Conservation (phyloP, 2,113 vertebrate genomes). For the Phalacrocorax brasilianus region DNA sequence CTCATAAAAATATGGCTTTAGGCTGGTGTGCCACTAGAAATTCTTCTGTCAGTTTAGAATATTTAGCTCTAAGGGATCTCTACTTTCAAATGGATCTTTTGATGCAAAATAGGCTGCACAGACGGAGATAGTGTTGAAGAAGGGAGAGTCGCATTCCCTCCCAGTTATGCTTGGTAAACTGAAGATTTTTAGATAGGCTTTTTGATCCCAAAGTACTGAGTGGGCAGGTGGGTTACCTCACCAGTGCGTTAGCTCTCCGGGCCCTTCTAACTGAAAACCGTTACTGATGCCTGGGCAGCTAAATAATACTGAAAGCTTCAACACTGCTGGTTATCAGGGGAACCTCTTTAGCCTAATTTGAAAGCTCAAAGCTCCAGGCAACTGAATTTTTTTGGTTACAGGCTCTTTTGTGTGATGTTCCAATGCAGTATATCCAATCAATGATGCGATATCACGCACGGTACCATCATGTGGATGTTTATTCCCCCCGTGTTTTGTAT, state of each 20-base stretch:
- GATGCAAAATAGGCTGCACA: slow-evolving; percentile 81
- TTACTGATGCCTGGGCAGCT: slow-evolving; percentile 34
- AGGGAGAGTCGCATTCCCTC: slow-evolving; percentile 51
- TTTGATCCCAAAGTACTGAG: slow-evolving; percentile 42
- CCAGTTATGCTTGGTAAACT: slow-evolving; percentile 58
- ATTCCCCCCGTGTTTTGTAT: slow-evolving; percentile 70
- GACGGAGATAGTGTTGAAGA: slow-evolving; percentile 65
- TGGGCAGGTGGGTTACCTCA: slow-evolving; percentile 34
- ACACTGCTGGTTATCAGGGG: slow-evolving; percentile 72
- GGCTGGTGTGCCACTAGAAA: slow-evolving; percentile 83
- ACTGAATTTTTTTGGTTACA: slow-evolving; percentile 47
- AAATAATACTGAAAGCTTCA: slow-evolving; percentile 70
- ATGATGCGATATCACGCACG: slow-evolving; percentile 53
- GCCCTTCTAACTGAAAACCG: slow-evolving; percentile 2
- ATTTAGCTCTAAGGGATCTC: slow-evolving; percentile 81
- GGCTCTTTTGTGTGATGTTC: slow-evolving; percentile 61
- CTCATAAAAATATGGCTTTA: slow-evolving; percentile 84
- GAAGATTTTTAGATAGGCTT: slow-evolving; percentile 53
- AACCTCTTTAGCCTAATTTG: slow-evolving; percentile 79
- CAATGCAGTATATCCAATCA: slow-evolving; percentile 69
- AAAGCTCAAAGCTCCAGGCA: slow-evolving; percentile 77
- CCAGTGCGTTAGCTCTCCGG: neutral
- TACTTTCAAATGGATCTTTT: slow-evolving; percentile 83
- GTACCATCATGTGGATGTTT: slow-evolving; percentile 45
- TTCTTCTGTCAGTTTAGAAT: slow-evolving; percentile 85